Conservation (phyloP, 2,888 invertebrate genomes). For the Tricholauxania praeusta region DNA sequence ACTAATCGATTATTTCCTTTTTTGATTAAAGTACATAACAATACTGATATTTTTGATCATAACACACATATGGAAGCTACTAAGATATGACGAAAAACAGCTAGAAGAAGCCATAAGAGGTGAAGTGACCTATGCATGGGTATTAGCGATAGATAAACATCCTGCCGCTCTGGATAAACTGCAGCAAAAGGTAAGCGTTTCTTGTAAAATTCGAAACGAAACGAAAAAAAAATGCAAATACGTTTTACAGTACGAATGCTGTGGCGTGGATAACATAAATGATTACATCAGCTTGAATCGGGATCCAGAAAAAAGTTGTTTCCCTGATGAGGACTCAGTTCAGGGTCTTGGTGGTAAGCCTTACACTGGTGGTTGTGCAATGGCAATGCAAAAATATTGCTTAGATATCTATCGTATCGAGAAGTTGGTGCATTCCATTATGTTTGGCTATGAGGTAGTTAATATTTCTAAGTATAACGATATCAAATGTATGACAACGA, state of each 20-base stretch:
- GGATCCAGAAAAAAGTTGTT: constrained; percentile 49
- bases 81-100: constrained; percentile 55
- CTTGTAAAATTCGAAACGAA: background rate
- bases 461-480: background rate
- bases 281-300: constrained; percentile 51
- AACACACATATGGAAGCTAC: constrained; percentile 55
- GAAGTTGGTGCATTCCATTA: constrained; percentile 53
- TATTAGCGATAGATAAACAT: constrained; percentile 52
- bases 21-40: background rate
- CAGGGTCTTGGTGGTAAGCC: constrained; percentile 43
- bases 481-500: constrained; percentile 6
- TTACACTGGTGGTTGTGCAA: constrained; percentile 53
- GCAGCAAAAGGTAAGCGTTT: constrained; percentile 51
- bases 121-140: constrained; percentile 56
- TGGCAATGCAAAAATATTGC: constrained; percentile 51
- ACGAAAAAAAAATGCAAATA: background rate
- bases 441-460: constrained; percentile 57
- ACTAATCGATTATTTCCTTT: background rate
- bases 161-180: constrained; percentile 54
- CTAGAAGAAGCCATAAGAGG: constrained; percentile 50
- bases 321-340: constrained; percentile 41
- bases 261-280: constrained; percentile 53
- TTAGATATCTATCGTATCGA: constrained; percentile 54
- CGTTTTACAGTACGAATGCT: constrained; percentile 56
- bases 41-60: background rate